These are phyloP conservation scores for Xanthostigma xanthostigma DNA, from an alignment of 2,888 invertebrate species.

Conservation along the genomic window DNA sequence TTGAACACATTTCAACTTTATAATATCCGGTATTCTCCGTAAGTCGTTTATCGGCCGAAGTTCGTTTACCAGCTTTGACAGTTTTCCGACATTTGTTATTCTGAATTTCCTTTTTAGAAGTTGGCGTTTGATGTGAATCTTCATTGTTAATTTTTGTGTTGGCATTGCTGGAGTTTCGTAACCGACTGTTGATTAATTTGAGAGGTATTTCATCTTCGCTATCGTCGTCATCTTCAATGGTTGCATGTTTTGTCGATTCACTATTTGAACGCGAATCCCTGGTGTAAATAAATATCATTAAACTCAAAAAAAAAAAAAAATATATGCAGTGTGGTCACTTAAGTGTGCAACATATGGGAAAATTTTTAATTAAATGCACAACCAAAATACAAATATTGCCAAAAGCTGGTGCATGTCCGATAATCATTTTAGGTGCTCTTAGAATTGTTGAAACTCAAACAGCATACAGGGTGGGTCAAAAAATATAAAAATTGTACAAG, in stretches of 20 bases:
- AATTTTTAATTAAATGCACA: no score
- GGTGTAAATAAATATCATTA: neutral
- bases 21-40: constrained; percentile 44
- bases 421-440: no score
- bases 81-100: neutral
- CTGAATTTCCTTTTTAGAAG: constrained; percentile 3
- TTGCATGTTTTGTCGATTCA: constrained; percentile 14
- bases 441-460: no score
- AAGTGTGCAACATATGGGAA: no score
- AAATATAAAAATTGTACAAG: no score
- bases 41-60: constrained; percentile 35
- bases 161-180: constrained; percentile 13
- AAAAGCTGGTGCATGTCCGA: no score
- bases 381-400: no score
- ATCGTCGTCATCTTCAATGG: constrained; percentile 25
- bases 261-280: constrained; percentile 1
- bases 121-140: neutral
- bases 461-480: no score
- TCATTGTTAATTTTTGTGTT: constrained; percentile 4
- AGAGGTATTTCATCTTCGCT: constrained; percentile 22
- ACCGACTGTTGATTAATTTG: constrained; percentile 14
- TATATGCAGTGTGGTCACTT: no score
- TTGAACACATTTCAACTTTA: constrained; percentile 56
- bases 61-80: neutral
- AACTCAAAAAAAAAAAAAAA: no score